Base-by-base conservation (phyloP, 2,888 invertebrate species). In the Seladonia tumulorum region DNA sequence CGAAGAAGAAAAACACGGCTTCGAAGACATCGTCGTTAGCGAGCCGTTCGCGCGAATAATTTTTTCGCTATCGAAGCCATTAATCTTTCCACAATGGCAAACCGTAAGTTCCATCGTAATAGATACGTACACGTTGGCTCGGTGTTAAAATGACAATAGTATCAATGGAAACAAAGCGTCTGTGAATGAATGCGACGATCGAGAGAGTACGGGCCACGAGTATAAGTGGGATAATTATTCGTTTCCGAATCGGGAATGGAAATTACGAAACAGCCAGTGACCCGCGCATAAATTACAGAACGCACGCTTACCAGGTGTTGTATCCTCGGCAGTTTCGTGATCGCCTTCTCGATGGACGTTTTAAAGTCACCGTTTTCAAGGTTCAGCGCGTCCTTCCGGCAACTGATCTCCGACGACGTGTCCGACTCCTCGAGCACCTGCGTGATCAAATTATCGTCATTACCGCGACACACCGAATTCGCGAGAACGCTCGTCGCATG, bases 391-490 rank as follows among this genome's bases (percentile, higher is more conserved):
- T 95, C 94, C 90, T 95, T 95, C 89, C 94, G 95, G 92, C 95
- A 95, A 90, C 95, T 95, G 93, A 95, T 94, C 93, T 95, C 96
- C 76, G 95, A 96, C 89, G 95, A 95, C 90, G 95, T 95, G 90
- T 96, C 96, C 63, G 95, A 95, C 92, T 96, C 95, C 87, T 95
- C 95, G 88, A 96, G 94, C 93, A 95, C 95, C 95, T 96, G 92
- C 83, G 92, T 82, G 14, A 91, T 90, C 88, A 92, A 89, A 90
- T 80, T 72, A 83, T 86, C 83, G 80, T 89, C 86, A 90, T 82
- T 72, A 22, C 35, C 35, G 66, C 53, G 47, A 70, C 16, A 77
- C 45, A 14, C 29, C 66, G 5, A 25, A 22, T n/a, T 18, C 53
- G 5, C 39, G 60, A 47, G 29, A 49, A 80, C 25, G 0, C 5